Evolutionary conservation across 2,113 vertebrate genomes (phyloP), one percentile per base, ranked within the genome.

Genomic region (Hippocampus zosterae): DNA sequence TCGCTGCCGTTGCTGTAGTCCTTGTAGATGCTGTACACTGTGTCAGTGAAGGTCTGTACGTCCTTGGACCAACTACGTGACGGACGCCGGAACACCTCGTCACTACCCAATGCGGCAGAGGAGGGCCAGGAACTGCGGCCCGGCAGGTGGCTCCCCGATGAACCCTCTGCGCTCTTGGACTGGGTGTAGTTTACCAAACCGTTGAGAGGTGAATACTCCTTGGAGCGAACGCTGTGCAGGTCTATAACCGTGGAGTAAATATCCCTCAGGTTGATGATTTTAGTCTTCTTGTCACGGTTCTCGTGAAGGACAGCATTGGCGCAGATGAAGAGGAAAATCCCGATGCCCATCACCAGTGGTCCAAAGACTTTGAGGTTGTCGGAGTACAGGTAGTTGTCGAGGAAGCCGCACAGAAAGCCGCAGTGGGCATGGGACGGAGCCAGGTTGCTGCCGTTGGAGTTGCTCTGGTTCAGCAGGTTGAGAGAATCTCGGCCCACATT

Each of bases 201-300:
- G 0, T 98, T 98, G 42, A 96, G 90, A 0, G 97, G 96, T 0
- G 90, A 83, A 73, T 88, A 85, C 27, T 96, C 94, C 85, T 98
- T 98, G 46, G 94, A 88, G 23, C 95, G 92, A 19, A 96, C 88
- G 71, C 93, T 95, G 88, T 99, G 97, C 44, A 96, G 92, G 80
- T 99, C 97, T 0, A 99, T 99, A 72, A 99, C 97, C 0, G 97
- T 99, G 74, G 97, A 99, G 84, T 99, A 99, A 80, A 99, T 96
- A 75, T 99, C 97, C 62, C 96, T 89, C 77, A 99, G 86, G 87
- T 99, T 97, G 80, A 99, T 99, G 87, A 99, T 92, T 89, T 98
- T 98, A 56, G 97, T 99, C 89, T 96, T 97, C 87, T 94, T 96
- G 92, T 99, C 97, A 0, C 97, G 92, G 84, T 99, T 98, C 83